phyloP scores from a whole-genome alignment of 2,888 invertebrate genomes.

The Amblyjoppa fuscipennis region DNA sequence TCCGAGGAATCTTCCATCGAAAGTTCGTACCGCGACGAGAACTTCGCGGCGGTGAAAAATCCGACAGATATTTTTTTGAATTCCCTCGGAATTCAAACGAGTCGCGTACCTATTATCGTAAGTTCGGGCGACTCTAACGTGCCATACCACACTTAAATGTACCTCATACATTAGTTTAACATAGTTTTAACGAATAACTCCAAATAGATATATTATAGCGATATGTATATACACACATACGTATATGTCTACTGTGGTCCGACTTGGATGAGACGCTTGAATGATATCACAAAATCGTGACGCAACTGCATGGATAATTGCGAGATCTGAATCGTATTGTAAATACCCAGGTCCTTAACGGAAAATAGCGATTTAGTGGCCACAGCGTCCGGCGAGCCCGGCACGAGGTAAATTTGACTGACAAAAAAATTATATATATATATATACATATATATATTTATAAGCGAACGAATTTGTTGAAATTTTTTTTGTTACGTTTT shows the following conservation, averaged over 20 bases:
- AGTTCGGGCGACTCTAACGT: slow-evolving; percentile 60
- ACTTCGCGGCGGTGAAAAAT: slow-evolving; percentile 57
- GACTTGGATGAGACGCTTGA: slow-evolving; percentile 37
- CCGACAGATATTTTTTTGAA: slow-evolving; percentile 75
- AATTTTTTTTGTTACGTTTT: slow-evolving; percentile 20
- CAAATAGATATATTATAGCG: slow-evolving; percentile 34
- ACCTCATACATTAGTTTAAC: slow-evolving; percentile 7
- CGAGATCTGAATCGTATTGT: slow-evolving; percentile 55
- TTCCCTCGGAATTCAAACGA: slow-evolving; percentile 74
- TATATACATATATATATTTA: neutral
- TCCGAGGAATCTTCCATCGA: slow-evolving; percentile 7
- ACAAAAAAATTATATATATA: slow-evolving; percentile 3
- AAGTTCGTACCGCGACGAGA: slow-evolving; percentile 36
- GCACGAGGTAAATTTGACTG: slow-evolving; percentile 21
- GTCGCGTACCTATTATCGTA: slow-evolving; percentile 67
- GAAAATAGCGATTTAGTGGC: slow-evolving; percentile 17
- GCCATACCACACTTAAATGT: slow-evolving; percentile 68
- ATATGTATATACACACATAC: slow-evolving; percentile 4
- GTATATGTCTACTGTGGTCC: slow-evolving; percentile 11
- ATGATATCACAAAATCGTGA: neutral
- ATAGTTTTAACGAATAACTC: slow-evolving; percentile 45
- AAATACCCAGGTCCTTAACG: slow-evolving; percentile 54
- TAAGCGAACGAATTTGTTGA: slow-evolving; percentile 14
- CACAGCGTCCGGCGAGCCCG: neutral
- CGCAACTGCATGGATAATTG: slow-evolving; percentile 16